Evolutionary conservation across 2,113 vertebrate genomes (phyloP), one percentile per base, ranked within the genome.

Genomic region (Dicaeum eximium): DNA sequence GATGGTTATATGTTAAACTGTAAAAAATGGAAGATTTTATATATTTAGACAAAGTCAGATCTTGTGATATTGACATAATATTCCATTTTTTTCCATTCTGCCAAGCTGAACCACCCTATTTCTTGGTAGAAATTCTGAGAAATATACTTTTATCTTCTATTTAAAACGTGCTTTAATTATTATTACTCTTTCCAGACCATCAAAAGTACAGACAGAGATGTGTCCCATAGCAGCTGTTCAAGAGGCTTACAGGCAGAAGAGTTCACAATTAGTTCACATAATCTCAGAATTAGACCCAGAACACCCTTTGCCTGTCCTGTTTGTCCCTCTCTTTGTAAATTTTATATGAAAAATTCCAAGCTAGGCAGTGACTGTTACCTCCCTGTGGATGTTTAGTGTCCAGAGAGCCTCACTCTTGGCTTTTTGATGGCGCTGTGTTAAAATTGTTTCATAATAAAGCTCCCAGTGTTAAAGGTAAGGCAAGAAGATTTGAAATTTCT

Each of bases 401-500:
- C 53, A 27, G 44, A 47, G 33, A 90, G 64, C 27, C 33, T 42
- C 33, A 15, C 31, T 87, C 40, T 57, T 72, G 79, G 42, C 38
- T 65, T 77, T 90, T 73, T 78, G 62, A 31, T 40, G 47, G 25
- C 19, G 27, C 82, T 51, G 13, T 73, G 25, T 88, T 88, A 77
- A 86, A 96, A 86, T 57, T 4, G 17, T 75, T 81, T 78, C 38
- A 13, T 71, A 44, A 89, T 88, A 80, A 80, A 80, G 58, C 53
- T 80, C 80, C 47, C 87, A 94, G 81, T 70, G 56, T 88, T 92
- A 73, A 83, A 75, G 50, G 86, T 30, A 65, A 80, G 70, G 51
- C n/a, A 67, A 71, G 67, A 93, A 91, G 82, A 89, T 66, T 90
- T 64, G 90, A 69, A 16, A 24, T 75, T 95, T 95, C 91, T 95